Percentiles rank a stretch among this genome's conserved stretches.
Conservation (phyloP, 2,113 vertebrate genomes). For the Halcyon malimbica region DNA sequence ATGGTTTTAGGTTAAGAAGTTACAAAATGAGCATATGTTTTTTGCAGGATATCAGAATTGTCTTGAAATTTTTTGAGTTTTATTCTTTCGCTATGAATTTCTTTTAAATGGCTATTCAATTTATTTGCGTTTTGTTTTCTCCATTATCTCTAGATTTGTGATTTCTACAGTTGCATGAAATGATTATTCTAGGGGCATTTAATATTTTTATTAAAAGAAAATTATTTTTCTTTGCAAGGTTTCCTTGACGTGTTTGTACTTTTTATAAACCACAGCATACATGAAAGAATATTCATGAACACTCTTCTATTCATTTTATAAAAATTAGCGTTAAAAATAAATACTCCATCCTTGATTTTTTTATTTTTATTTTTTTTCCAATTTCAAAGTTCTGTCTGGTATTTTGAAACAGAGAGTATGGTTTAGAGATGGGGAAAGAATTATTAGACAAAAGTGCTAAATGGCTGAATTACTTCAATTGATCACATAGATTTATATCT, state of each 20-base stretch:
- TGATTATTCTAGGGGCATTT: not conserved
- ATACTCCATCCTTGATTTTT: not conserved
- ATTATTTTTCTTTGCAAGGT: not conserved
- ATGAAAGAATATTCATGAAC: not conserved
- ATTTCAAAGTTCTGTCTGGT: not conserved
- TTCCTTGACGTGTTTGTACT: not conserved
- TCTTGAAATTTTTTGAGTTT: not conserved
- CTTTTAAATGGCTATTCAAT: not conserved
- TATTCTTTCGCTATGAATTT: not conserved
- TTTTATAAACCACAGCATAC: not conserved
- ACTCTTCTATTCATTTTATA: not conserved
- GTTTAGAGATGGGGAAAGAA: not conserved
- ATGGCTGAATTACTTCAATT: not conserved
- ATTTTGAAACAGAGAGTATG: not conserved
- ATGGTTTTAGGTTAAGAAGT: not conserved
- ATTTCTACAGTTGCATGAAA: not conserved
- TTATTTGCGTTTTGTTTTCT: not conserved
- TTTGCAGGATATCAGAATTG: not conserved
- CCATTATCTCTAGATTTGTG: not conserved
- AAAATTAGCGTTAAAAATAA: not conserved
- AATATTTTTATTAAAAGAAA: not conserved
- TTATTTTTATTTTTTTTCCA: not conserved
- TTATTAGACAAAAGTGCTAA: not conserved
- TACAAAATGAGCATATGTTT: not conserved
- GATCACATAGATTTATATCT: not conserved